These are phyloP conservation scores for Phoebastria nigripes DNA, from an alignment of 2,797 vertebrate genomes.

Conservation along the genomic window DNA sequence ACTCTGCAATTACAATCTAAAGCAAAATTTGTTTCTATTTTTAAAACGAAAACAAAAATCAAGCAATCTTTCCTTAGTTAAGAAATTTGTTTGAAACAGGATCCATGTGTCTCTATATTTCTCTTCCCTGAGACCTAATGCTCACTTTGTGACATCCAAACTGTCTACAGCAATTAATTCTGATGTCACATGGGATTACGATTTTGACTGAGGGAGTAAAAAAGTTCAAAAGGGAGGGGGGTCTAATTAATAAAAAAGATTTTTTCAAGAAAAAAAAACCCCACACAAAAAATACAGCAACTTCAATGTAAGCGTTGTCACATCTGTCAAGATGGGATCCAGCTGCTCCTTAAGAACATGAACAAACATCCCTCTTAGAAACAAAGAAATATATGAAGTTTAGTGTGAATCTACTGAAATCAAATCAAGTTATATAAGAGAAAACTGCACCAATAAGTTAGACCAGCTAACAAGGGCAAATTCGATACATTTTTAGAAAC, in stretches of 20 bases:
- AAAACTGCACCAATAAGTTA: not conserved
- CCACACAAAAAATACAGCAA: not conserved
- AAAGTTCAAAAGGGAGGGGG: not conserved
- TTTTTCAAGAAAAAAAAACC: not conserved
- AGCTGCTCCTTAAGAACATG: slow-evolving; percentile 24
- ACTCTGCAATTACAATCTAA: not conserved
- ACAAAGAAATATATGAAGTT: not conserved
- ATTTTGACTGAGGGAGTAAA: not conserved
- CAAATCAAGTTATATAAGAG: not conserved
- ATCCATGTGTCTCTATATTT: not conserved
- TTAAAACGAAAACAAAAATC: not conserved
- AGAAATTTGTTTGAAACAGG: not conserved
- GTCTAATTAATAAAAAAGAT: not conserved
- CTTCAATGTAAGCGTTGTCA: not conserved
- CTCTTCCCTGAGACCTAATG: not conserved
- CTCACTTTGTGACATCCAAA: not conserved
- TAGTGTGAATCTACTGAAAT: not conserved
- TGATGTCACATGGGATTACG: not conserved
- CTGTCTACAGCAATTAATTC: not conserved
- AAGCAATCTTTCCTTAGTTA: not conserved
- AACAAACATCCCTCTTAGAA: not conserved
- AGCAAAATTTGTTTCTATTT: not conserved
- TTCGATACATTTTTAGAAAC: not conserved
- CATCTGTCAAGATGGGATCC: slow-evolving; percentile 3
- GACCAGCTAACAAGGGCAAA: not conserved